Percentiles rank a stretch among this genome's conserved stretches.
phyloP scores from a whole-genome alignment of 2,797 vertebrate genomes.

The Anolis apletophallus region DNA sequence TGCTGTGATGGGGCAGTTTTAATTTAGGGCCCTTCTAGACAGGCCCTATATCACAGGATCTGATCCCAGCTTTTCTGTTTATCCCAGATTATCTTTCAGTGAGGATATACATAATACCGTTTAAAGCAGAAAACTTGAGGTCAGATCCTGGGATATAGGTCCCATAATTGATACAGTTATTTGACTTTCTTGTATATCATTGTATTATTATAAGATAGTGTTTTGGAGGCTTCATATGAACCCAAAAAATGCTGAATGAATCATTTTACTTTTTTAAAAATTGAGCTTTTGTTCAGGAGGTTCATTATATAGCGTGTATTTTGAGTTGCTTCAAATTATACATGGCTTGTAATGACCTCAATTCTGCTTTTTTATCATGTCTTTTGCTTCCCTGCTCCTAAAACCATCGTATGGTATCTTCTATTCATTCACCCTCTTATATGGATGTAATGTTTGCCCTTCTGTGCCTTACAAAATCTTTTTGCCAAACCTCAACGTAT shows the following conservation, averaged over 20 bases:
- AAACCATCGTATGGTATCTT: background rate
- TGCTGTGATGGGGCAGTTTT: background rate
- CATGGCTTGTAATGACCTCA: background rate
- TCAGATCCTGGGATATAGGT: no score
- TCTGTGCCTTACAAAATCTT: slow-evolving; percentile 31
- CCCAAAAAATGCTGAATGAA: background rate
- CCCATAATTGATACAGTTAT: background rate
- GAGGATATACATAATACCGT: no score
- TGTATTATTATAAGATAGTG: no score
- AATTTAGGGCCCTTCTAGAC: background rate
- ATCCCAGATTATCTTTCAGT: no score
- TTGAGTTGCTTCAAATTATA: background rate
- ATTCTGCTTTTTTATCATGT: background rate
- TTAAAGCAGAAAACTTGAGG: no score
- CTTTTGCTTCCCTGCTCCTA: background rate
- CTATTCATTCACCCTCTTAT: background rate
- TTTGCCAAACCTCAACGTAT: background rate
- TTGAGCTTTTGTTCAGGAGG: background rate
- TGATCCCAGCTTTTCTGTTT: no score
- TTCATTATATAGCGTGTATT: background rate
- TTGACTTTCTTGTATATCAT: background rate
- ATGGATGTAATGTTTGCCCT: background rate
- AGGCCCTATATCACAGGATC: no score
- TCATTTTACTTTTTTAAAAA: background rate
- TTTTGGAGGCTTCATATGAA: background rate